Evolutionary conservation across 2,888 invertebrate genomes (phyloP), one percentile per base, ranked within the genome.

Genomic region (Bembecia ichneumoniformis): DNA sequence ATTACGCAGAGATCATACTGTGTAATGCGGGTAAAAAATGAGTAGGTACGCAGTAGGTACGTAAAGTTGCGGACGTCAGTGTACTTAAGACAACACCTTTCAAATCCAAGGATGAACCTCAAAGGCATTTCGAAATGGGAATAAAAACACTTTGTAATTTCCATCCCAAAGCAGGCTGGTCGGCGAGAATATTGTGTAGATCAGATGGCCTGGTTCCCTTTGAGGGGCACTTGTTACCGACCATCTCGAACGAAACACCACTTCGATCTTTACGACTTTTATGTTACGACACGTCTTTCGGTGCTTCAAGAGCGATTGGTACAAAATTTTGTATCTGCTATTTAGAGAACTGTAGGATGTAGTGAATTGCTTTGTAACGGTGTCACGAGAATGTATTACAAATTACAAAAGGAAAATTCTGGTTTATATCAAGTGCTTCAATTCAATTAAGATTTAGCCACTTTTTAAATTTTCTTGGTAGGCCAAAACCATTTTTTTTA

Each of bases 161-260:
- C 40, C 40, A 40, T 40, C 14, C 40, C 40, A 40, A 40, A 40
- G 40, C n/a, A 40, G 14, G 44, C 44, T 44, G 44, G 17, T 7
- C 16, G 15, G 7, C 15, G 7, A 44, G 53, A 49, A 59, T 58
- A 63, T 64, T 59, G 62, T 58, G 62, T 63, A 63, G 66, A 73
- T 74, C 68, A 62, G 71, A 72, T 71, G 75, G 60, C 76, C 77
- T 68, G 71, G 68, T 75, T 77, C 60, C 77, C 59, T 55, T 53
- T 53, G 53, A 76, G 74, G 59, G 74, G 62, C 64, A 45, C 70
- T 73, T 61, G 59, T 63, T 60, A 54, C 55, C 51, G 47, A 49
- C 58, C 59, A 59, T 60, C 66, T 63, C 59, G 28, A 28, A 28
- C 28, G 59, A 57, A 71, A 58, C 55, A 53, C 51, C 64, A 58